A percentile compares a stretch with the other conserved stretches of the same genome.
phyloP scores from a whole-genome alignment of 2,113 vertebrate genomes.

The Crotalus helleri region DNA sequence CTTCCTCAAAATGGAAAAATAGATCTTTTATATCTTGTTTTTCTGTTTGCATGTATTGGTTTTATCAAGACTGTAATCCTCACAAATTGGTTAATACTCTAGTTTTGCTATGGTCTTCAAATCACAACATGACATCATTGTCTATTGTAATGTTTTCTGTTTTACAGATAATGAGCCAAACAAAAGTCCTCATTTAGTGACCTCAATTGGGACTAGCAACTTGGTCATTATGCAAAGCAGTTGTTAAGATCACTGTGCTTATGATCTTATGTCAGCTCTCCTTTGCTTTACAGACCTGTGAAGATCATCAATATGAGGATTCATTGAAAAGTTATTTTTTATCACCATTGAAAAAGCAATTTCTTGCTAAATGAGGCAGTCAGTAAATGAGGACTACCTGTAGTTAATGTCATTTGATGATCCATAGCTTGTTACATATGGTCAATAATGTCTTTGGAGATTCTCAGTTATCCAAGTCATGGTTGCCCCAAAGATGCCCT shows the following conservation, averaged over 20 bases:
- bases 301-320: neutral
- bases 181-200: neutral
- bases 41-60: conserved; percentile 12
- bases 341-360: neutral
- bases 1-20: neutral
- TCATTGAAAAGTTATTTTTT: neutral
- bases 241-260: neutral
- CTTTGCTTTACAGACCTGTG: neutral
- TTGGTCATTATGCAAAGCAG: neutral
- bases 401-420: neutral
- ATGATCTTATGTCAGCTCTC: neutral
- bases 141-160: neutral
- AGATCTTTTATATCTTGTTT: conserved; percentile 35
- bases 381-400: neutral
- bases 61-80: neutral
- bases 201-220: neutral
- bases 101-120: neutral
- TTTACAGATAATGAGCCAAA: neutral
- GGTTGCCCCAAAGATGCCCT: neutral
- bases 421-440: neutral
- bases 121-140: neutral
- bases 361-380: neutral
- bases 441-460: neutral
- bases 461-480: neutral
- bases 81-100: neutral